Evolutionary conservation across 23 tunicate genomes (phyloP).

Genomic region (Styela clava): DNA sequence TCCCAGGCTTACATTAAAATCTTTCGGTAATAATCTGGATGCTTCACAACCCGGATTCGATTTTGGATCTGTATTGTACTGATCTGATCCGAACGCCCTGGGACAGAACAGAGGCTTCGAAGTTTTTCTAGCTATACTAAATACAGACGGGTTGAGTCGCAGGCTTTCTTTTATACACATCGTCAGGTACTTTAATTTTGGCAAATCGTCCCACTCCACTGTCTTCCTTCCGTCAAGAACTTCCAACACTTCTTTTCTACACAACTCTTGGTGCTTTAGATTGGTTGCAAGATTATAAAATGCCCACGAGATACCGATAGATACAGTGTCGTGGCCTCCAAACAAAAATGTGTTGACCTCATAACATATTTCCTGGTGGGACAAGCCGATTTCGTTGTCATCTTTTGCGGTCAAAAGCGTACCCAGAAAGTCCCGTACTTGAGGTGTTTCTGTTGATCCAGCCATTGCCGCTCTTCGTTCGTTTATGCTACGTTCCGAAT

Average conservation of each 20-base stretch:
- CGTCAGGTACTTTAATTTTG: constrained; percentile 55
- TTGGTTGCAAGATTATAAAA: constrained; percentile 65
- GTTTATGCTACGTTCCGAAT: constrained; percentile 42
- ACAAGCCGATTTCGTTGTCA: constrained; percentile 60
- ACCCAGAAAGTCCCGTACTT: constrained; percentile 57
- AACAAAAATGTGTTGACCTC: constrained; percentile 92
- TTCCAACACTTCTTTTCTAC: constrained; percentile 53
- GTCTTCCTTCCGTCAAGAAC: constrained; percentile 31
- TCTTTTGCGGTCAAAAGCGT: constrained; percentile 59
- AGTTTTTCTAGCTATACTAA: constrained; percentile 51
- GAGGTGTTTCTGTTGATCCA: not conserved
- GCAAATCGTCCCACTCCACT: constrained; percentile 50
- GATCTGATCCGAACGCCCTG: constrained; percentile 63
- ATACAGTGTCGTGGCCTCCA: constrained; percentile 91
- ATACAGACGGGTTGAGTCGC: constrained; percentile 77
- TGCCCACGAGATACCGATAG: constrained; percentile 90
- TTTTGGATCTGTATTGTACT: not conserved
- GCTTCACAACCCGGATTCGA: not conserved
- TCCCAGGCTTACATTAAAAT: not conserved
- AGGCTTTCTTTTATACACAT: constrained; percentile 85
- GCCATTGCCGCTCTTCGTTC: not conserved
- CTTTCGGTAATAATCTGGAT: constrained; percentile 3
- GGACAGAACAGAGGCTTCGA: constrained; percentile 43
- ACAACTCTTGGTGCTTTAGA: constrained; percentile 54
- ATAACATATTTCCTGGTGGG: constrained; percentile 75